Evolutionary conservation across 92 coral and sea anemone genomes (phyloP).

Genomic region (Meandrina meandrites): DNA sequence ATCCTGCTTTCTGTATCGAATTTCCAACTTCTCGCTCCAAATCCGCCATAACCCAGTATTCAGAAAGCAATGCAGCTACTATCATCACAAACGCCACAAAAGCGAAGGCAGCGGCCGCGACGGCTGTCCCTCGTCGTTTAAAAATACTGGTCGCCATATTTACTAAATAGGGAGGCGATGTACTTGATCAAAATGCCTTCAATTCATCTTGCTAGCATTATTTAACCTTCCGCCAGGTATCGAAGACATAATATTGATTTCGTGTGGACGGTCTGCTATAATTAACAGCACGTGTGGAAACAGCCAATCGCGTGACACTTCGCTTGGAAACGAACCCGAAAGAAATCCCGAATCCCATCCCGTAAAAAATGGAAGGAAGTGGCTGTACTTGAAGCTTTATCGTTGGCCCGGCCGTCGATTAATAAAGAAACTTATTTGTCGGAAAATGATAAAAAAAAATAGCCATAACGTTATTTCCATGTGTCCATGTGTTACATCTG

Average conservation of each 20-base stretch:
- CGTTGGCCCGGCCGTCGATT: not conserved
- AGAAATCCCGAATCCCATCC: conserved; percentile 21
- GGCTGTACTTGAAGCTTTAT: no score
- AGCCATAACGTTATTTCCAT: no score
- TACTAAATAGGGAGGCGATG: not conserved
- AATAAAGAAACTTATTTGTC: no score
- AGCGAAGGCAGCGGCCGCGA: conserved; percentile 63
- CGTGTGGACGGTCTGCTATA: not conserved
- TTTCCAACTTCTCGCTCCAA: conserved; percentile 54
- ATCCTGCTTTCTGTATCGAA: conserved; percentile 65
- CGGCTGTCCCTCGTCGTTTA: conserved; percentile 77
- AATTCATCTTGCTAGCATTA: not conserved
- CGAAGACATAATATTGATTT: conserved; percentile 6
- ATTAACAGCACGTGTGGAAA: conserved; percentile 23
- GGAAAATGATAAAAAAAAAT: no score
- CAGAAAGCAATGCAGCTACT: conserved; percentile 64
- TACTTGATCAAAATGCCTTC: not conserved
- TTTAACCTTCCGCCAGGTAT: not conserved
- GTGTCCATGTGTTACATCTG: no score
- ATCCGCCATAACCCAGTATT: conserved; percentile 81
- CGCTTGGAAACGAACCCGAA: not conserved
- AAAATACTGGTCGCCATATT: conserved; percentile 65
- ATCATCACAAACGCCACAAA: conserved; percentile 69
- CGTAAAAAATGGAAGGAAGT: no score
- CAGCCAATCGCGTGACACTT: conserved; percentile 35